Percentiles rank a stretch among this genome's conserved stretches.
These are phyloP conservation scores for Chelonia mydas DNA, from an alignment of 2,797 vertebrate genomes.

Conservation along the genomic window DNA sequence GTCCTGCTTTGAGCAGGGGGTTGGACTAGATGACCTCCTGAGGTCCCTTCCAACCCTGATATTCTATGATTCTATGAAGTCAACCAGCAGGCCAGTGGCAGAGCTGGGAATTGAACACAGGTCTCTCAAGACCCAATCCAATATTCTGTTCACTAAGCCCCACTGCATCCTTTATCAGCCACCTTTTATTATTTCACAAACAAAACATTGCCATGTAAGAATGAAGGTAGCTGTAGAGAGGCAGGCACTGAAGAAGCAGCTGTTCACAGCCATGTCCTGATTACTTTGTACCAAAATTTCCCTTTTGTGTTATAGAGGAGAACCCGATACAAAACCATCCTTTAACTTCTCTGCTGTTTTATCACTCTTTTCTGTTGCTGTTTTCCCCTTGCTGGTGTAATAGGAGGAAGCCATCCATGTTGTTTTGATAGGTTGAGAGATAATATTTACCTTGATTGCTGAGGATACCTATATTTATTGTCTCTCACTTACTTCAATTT, in stretches of 20 bases:
- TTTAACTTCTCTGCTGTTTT: background rate
- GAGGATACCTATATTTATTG: background rate
- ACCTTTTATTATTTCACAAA: background rate
- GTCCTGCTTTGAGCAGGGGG: too few relatives aligned
- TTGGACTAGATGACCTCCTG: too few relatives aligned
- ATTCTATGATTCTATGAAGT: background rate
- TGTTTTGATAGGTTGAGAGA: fast-evolving
- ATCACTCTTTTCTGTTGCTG: background rate
- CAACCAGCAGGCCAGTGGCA: background rate
- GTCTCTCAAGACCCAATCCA: background rate
- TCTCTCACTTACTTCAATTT: background rate
- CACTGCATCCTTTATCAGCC: background rate
- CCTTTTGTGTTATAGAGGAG: background rate
- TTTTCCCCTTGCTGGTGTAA: background rate
- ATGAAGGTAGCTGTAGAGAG: background rate
- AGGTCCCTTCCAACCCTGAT: too few relatives aligned
- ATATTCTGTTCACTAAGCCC: background rate
- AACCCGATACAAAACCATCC: background rate
- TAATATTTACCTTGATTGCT: background rate
- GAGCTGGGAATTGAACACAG: background rate
- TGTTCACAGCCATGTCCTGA: background rate
- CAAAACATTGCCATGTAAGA: background rate
- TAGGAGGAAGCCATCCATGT: background rate
- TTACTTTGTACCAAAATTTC: background rate
- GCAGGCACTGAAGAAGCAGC: background rate